Percentiles rank a stretch among this genome's conserved stretches.
phyloP scores from a whole-genome alignment of 2,113 vertebrate genomes.

The Bucco capensis region DNA sequence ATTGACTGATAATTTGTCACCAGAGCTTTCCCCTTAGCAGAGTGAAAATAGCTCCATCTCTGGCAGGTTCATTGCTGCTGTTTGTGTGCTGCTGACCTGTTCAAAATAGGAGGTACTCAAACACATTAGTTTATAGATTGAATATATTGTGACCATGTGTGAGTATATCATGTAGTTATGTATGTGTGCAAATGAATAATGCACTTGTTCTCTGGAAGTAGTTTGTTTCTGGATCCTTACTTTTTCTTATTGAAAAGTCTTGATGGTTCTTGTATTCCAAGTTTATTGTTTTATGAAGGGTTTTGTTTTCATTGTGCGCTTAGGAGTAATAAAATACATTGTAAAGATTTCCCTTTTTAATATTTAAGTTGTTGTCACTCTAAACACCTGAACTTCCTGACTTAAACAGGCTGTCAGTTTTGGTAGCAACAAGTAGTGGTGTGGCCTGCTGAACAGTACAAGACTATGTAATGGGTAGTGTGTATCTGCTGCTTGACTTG shows the following conservation, averaged over 20 bases:
- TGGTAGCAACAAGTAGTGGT: neutral
- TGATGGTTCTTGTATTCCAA: neutral
- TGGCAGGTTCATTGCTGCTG: neutral
- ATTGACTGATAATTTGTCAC: neutral
- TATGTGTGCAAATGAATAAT: neutral
- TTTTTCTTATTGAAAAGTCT: neutral
- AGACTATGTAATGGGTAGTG: accelerated
- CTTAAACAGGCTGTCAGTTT: neutral
- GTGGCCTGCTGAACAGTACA: accelerated
- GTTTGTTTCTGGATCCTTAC: neutral
- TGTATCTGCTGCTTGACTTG: neutral
- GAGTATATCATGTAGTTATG: neutral
- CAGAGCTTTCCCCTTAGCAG: neutral
- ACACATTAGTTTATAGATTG: neutral
- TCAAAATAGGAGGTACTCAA: neutral
- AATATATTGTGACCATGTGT: neutral
- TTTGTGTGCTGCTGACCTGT: neutral
- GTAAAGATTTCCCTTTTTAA: neutral
- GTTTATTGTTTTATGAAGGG: neutral
- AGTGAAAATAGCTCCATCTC: neutral
- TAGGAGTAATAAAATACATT: neutral
- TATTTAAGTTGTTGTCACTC: neutral
- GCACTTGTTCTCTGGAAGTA: neutral
- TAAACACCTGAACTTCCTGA: neutral
- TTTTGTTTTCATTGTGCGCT: neutral